Conservation (phyloP, 92 coral and sea anemone species). For the Metridium senile region DNA sequence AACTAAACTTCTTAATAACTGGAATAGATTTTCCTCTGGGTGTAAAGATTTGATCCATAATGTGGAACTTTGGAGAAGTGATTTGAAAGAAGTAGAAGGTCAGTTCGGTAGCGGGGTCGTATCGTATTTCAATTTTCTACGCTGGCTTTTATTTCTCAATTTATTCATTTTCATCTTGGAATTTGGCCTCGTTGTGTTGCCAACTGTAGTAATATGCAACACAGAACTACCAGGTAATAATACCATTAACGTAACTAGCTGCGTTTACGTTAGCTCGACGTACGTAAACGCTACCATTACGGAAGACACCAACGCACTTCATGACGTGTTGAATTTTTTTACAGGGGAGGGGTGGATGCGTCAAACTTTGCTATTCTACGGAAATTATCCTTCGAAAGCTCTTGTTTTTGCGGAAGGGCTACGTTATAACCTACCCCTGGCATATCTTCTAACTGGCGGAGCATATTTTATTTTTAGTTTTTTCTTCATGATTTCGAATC, state of each 20-base stretch:
- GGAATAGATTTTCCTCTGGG: conserved; percentile 46
- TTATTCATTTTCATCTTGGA: conserved; percentile 77
- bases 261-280: conserved; percentile 21
- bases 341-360: conserved; percentile 99
- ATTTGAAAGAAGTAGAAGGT: conserved; percentile 92
- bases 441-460: conserved; percentile 89
- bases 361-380: conserved; percentile 86
- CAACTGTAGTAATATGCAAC: conserved; percentile 67
- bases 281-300: conserved; percentile 15
- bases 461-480: conserved; percentile 77
- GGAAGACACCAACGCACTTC: conserved; percentile 14
- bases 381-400: conserved; percentile 78
- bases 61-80: conserved; percentile 86
- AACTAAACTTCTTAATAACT: conserved; percentile 48
- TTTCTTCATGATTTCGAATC: conserved; percentile 72
- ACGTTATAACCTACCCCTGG: conserved; percentile 82
- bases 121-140: conserved; percentile 91
- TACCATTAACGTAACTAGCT: conserved; percentile 14
- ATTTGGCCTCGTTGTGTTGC: conserved; percentile 86
- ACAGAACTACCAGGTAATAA: conserved; percentile 7
- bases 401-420: conserved; percentile 76
- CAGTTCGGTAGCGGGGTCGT: conserved; percentile 98
- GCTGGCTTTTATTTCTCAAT: conserved; percentile 89
- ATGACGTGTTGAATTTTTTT: conserved; percentile 75
- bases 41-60: conserved; percentile 71